These are phyloP conservation scores for Popillia japonica DNA, from an alignment of 1,140 invertebrate species.

Conservation along the genomic window DNA sequence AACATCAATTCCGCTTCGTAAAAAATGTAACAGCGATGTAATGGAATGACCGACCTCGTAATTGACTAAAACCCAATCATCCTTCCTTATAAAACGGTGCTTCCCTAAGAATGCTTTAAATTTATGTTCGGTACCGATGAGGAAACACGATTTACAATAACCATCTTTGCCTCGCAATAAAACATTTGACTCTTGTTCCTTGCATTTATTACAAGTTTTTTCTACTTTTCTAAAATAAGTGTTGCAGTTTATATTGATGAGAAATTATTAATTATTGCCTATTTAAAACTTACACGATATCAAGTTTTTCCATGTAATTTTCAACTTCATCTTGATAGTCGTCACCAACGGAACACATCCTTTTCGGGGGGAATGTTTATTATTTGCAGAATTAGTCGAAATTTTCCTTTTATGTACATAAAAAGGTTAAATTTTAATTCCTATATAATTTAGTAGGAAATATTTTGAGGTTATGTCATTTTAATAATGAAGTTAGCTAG, in stretches of 20 bases:
- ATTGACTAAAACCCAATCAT: conserved; percentile 74
- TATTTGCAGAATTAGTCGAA: too few species aligned
- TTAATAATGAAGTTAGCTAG: too few species aligned
- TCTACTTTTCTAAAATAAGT: conserved; percentile 42
- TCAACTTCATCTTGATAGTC: not conserved
- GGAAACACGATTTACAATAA: conserved; percentile 77
- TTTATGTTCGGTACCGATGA: conserved; percentile 75
- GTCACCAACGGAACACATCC: not conserved
- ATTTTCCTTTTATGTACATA: too few species aligned
- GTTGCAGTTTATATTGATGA: too few species aligned
- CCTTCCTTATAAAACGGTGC: conserved; percentile 73
- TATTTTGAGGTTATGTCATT: too few species aligned
- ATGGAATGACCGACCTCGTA: conserved; percentile 75
- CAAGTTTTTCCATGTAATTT: not conserved
- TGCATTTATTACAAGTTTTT: conserved; percentile 71
- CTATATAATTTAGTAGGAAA: too few species aligned
- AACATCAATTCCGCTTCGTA: conserved; percentile 70
- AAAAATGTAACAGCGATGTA: conserved; percentile 74
- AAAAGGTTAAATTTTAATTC: too few species aligned
- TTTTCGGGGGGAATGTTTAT: too few species aligned
- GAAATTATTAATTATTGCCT: too few species aligned
- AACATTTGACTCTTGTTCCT: too few species aligned
- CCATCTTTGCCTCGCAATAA: conserved; percentile 67
- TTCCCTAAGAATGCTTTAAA: conserved; percentile 86
- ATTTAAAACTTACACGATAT: not conserved